phyloP scores from a whole-genome alignment of 2,113 vertebrate species.

The Potamarius usumacintae region DNA sequence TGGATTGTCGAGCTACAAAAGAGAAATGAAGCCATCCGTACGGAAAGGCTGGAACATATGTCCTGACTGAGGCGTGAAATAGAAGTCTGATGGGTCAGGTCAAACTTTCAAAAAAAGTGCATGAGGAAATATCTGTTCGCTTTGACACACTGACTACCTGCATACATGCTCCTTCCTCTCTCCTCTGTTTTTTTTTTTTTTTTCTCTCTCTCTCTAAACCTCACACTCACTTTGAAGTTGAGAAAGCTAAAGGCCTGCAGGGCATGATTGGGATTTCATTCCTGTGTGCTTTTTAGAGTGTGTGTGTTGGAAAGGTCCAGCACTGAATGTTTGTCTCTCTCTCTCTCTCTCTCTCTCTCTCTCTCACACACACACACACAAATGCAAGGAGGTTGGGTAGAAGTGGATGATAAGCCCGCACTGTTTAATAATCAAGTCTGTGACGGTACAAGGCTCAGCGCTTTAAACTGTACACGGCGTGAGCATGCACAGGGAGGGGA shows the following conservation, averaged over 20 bases:
- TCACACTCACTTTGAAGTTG: constrained; percentile 34
- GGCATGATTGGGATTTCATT: constrained; percentile 41
- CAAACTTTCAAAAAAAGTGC: constrained; percentile 30
- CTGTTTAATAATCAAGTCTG: constrained; percentile 21
- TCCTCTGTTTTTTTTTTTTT: background rate
- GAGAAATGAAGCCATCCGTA: background rate
- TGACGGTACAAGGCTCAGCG: constrained; percentile 35
- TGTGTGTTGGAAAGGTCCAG: constrained; percentile 14
- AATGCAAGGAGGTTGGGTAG: constrained; percentile 1
- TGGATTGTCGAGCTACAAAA: background rate
- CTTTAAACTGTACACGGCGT: constrained; percentile 13
- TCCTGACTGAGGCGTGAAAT: constrained; percentile 15
- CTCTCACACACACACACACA: background rate
- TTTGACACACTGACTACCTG: constrained; percentile 24
- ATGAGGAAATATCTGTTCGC: constrained; percentile 1
- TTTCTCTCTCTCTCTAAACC: background rate
- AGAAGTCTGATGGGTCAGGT: constrained; percentile 1
- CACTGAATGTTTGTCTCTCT: background rate
- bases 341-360: background rate
- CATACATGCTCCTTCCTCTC: constrained; percentile 1
- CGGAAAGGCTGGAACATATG: background rate
- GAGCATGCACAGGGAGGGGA: background rate
- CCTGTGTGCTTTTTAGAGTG: background rate
- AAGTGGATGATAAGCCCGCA: constrained; percentile 20
- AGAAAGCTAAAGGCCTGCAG: constrained; percentile 19